Conservation (phyloP, 2,113 vertebrate species). For the Campylorhamphus procurvoides region DNA sequence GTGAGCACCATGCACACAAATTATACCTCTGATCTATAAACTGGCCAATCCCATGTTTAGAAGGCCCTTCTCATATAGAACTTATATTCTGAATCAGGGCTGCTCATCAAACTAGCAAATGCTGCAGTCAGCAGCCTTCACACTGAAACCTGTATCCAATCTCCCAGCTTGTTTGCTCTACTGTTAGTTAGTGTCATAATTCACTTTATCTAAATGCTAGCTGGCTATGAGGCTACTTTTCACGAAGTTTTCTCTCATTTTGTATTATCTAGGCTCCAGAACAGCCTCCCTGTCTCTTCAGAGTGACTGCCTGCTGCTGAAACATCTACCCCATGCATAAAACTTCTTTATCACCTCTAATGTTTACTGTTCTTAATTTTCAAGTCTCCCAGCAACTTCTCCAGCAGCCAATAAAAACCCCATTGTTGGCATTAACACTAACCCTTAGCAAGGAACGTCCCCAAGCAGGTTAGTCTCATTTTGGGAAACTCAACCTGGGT, state of each 20-base stretch:
- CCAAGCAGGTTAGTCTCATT: neutral
- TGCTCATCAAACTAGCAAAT: neutral
- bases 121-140: neutral
- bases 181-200: neutral
- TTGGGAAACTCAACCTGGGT: neutral
- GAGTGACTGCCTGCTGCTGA: neutral
- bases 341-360: neutral
- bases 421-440: neutral
- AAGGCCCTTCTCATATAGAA: neutral
- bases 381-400: neutral
- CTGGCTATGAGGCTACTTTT: neutral
- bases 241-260: neutral
- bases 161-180: neutral
- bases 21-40: neutral
- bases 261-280: neutral
- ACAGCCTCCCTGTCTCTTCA: neutral
- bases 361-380: conserved; percentile 30
- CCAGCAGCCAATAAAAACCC: conserved; percentile 5
- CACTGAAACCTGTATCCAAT: neutral
- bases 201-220: neutral
- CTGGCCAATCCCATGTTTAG: neutral
- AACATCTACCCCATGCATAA: neutral
- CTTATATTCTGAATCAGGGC: neutral
- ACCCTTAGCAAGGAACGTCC: neutral
- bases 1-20: rapidly evolving